Evolutionary conservation across 2,113 vertebrate genomes (phyloP).

Genomic region (Hepsetus odoe): DNA sequence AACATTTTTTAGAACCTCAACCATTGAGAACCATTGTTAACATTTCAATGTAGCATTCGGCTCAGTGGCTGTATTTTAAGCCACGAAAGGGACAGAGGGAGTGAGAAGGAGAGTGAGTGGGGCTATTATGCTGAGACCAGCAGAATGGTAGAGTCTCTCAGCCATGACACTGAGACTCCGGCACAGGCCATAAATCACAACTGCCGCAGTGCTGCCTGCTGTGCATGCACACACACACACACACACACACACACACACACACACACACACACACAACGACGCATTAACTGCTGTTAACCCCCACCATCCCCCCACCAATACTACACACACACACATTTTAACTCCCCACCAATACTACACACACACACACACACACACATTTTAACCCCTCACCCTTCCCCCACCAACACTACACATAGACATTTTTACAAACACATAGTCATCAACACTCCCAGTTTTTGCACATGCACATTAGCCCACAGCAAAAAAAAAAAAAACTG

Average conservation of each 20-base stretch:
- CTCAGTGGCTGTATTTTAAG: constrained; percentile 19
- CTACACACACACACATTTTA: constrained; percentile 13
- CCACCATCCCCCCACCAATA: background rate
- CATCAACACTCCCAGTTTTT: no score
- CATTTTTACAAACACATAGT: constrained; percentile 17
- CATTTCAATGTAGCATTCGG: background rate
- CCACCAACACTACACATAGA: constrained; percentile 11
- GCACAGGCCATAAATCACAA: constrained; percentile 76
- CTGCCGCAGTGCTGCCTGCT: constrained; percentile 74
- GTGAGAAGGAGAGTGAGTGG: constrained; percentile 17
- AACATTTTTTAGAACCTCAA: background rate
- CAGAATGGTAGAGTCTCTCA: constrained; percentile 75
- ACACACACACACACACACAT: background rate
- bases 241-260: constrained; percentile 26
- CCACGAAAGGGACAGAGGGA: background rate
- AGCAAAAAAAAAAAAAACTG: constrained; percentile 28
- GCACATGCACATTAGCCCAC: background rate
- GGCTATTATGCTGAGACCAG: constrained; percentile 73
- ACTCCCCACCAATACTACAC: background rate
- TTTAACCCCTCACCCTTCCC: constrained; percentile 38
- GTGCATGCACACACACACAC: constrained; percentile 46
- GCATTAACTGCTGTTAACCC: constrained; percentile 19
- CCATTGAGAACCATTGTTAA: background rate
- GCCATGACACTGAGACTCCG: constrained; percentile 77
- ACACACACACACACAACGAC: no score